A percentile compares a stretch with the other conserved stretches of the same genome.
These are phyloP conservation scores for Drosophila dunni DNA, from an alignment of 1,140 invertebrate genomes.

Conservation along the genomic window DNA sequence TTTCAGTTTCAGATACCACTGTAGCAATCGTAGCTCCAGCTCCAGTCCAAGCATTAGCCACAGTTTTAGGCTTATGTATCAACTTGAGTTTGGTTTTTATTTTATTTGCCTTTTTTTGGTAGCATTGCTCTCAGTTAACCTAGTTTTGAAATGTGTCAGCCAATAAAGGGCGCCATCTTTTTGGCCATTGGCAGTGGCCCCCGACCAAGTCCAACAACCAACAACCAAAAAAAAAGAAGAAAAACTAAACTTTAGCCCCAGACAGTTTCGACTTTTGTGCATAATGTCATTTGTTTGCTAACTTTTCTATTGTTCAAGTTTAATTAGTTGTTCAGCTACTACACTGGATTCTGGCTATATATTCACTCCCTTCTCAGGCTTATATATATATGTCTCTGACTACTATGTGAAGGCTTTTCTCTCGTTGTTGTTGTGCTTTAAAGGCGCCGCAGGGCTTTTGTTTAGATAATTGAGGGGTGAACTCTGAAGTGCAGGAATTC, in stretches of 20 bases:
- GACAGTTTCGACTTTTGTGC: slow-evolving; percentile 41
- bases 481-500: slow-evolving; percentile 18
- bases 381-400: slow-evolving; percentile 27
- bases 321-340: slow-evolving; percentile 73
- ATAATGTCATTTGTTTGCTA: slow-evolving; percentile 77
- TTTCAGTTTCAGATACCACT: slow-evolving; percentile 35
- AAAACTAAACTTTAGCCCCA: slow-evolving; percentile 23
- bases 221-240: slow-evolving; percentile 20
- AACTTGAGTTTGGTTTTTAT: slow-evolving; percentile 42
- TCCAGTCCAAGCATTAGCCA: slow-evolving; percentile 58
- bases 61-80: slow-evolving; percentile 77
- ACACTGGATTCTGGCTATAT: slow-evolving; percentile 18
- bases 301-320: slow-evolving; percentile 77
- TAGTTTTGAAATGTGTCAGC: slow-evolving; percentile 69
- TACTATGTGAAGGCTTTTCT: slow-evolving; percentile 4
- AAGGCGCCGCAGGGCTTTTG: slow-evolving; percentile 41
- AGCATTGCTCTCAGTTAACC: slow-evolving; percentile 53
- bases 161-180: slow-evolving; percentile 43
- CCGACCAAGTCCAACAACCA: slow-evolving; percentile 24
- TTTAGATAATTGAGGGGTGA: slow-evolving; percentile 49
- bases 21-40: slow-evolving; percentile 44
- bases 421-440: slow-evolving; percentile 19
- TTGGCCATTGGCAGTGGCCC: slow-evolving; percentile 18
- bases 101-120: background rate
- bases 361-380: background rate